phyloP scores from a whole-genome alignment of 1,140 invertebrate species.

The Leptinotarsa texana region DNA sequence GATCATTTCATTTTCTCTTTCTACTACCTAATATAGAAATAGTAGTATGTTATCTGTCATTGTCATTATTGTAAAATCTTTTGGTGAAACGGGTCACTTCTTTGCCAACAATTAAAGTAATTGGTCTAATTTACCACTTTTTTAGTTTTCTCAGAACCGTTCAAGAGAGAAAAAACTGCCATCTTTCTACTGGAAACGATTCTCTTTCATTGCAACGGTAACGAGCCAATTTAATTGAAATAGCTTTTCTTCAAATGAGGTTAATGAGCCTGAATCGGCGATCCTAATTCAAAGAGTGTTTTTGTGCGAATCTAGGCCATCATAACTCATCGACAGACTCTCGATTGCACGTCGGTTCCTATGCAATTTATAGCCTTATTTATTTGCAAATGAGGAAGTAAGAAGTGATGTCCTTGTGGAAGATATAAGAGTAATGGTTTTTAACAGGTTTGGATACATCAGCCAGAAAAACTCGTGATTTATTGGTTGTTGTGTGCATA shows the following conservation, averaged over 20 bases:
- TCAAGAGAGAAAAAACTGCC: neutral
- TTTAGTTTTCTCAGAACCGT: neutral
- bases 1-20: too few species aligned
- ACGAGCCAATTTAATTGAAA: constrained; percentile 6
- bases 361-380: too few species aligned
- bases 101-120: neutral
- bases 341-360: neutral
- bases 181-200: neutral
- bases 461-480: too few species aligned
- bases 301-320: neutral
- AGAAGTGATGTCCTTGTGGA: too few species aligned
- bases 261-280: neutral
- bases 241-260: neutral
- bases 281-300: neutral
- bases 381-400: too few species aligned
- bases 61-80: too few species aligned
- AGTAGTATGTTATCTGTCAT: too few species aligned
- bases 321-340: neutral
- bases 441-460: too few species aligned
- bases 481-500: too few species aligned
- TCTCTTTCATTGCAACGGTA: neutral
- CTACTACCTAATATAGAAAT: too few species aligned
- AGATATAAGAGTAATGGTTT: too few species aligned
- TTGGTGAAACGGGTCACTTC: too few species aligned
- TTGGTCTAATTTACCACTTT: neutral